Evolutionary conservation across 2,888 invertebrate genomes (phyloP).

Genomic region (Tiliacea aurago): DNA sequence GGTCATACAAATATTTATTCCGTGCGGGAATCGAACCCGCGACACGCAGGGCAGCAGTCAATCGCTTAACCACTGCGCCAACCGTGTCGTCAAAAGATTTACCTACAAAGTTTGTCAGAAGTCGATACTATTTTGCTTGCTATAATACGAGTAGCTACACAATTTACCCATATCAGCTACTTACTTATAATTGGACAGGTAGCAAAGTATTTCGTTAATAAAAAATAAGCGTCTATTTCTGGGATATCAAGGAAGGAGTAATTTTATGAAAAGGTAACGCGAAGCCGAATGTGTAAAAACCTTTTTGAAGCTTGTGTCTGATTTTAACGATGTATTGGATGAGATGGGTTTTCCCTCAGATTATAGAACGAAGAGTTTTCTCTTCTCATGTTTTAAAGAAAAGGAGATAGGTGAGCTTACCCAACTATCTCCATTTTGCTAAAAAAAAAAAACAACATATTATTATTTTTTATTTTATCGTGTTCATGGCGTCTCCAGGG

Average conservation of each 20-base stretch:
- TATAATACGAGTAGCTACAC: not conserved
- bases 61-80: too few species aligned
- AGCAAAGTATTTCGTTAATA: not conserved
- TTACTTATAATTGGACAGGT: not conserved
- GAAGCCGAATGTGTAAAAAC: not conserved
- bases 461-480: too few species aligned
- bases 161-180: not conserved
- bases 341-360: not conserved
- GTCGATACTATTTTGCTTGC: not conserved
- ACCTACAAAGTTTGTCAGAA: not conserved
- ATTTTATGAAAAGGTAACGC: not conserved
- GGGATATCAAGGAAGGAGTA: not conserved
- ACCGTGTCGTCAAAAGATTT: too few species aligned
- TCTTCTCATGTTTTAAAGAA: conserved; percentile 5
- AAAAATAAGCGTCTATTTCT: not conserved
- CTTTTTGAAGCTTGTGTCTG: not conserved
- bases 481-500: too few species aligned
- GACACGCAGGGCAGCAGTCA: too few species aligned
- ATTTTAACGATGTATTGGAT: not conserved
- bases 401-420: not conserved
- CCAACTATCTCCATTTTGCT: too few species aligned
- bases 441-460: too few species aligned
- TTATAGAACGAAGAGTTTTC: too few species aligned
- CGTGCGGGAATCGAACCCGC: too few species aligned
- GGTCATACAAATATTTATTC: too few species aligned